Base-by-base conservation (phyloP, 2,888 invertebrate species). In the Quadriops clusia region DNA sequence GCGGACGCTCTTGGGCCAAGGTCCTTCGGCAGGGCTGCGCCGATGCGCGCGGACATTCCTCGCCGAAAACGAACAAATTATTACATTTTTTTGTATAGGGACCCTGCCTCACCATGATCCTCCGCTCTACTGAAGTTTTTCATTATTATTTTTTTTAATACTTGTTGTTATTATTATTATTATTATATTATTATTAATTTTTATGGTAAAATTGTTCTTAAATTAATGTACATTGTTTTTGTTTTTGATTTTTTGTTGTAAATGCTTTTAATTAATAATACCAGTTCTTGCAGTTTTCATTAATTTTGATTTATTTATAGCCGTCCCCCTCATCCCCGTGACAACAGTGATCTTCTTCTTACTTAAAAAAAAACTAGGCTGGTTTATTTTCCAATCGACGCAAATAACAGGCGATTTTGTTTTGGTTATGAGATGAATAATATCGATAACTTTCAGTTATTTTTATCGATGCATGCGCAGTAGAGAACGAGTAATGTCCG, bases 181-280 rank as follows among this genome's bases (percentile, higher is more conserved):
- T 68, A 68, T 70, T 69, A 68, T 70, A 68, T 70, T 70, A 70
- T 68, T 68, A 68, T 69, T 70, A 55, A 41, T 59, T 60, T 53
- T 72, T 72, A 72, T 71, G 70, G 70, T 72, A 70, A 71, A 70
- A 69, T 73, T 73, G 72, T 74, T 74, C 73, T 72, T 74, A 73
- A 74, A 73, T 73, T 73, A 72, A 72, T 74, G 73, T 74, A 74
- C 72, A 73, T 74, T 74, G 74, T 74, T 75, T 74, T 74, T 74
- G 72, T 68, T 68, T 69, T 73, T 72, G 71, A 71, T 71, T 71
- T 74, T 74, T 74, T 74, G 74, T 74, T 74, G 72, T 72, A 74
- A 68, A 72, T 73, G 72, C 73, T 74, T 74, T 62, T 64, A 72
- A 72, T 72, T 72, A 64, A 74, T 74, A 74, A 74, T 74, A 74